Percentiles rank a stretch among this genome's conserved stretches.
Evolutionary conservation across 2,113 vertebrate genomes (phyloP).

Genomic region (Solea senegalensis): DNA sequence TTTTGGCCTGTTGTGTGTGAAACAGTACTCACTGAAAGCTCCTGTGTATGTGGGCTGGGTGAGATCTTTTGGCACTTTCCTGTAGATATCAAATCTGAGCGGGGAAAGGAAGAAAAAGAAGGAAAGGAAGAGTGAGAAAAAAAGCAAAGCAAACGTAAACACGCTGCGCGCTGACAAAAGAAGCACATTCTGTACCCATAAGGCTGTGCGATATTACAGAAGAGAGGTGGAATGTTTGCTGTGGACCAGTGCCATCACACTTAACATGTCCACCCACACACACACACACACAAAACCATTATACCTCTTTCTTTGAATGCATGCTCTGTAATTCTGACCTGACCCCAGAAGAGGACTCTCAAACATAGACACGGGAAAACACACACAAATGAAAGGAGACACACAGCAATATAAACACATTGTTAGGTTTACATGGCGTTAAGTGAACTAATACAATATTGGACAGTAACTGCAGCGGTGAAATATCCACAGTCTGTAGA

Average conservation of each 20-base stretch:
- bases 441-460: not conserved
- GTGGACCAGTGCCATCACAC: constrained; percentile 66
- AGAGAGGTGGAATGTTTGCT: constrained; percentile 77
- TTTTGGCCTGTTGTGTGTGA: not conserved
- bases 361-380: constrained; percentile 23
- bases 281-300: constrained; percentile 16
- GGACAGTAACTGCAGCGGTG: not conserved
- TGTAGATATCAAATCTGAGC: constrained; percentile 98
- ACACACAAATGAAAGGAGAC: not conserved
- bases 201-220: constrained; percentile 70
- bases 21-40: constrained; percentile 93
- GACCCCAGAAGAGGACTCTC: constrained; percentile 29
- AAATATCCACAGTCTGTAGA: not conserved
- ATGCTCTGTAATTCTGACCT: constrained; percentile 44
- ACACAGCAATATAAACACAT: constrained; percentile 12
- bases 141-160: constrained; percentile 61
- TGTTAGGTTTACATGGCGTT: not conserved
- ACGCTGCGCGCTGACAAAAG: constrained; percentile 65
- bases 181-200: constrained; percentile 80
- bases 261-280: constrained; percentile 40
- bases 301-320: constrained; percentile 62
- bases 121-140: constrained; percentile 23
- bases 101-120: constrained; percentile 40
- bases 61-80: constrained; percentile 99
- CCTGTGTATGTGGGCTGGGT: constrained; percentile 99